phyloP scores from a whole-genome alignment of 1,140 invertebrate genomes.

The Vanessa atalanta region DNA sequence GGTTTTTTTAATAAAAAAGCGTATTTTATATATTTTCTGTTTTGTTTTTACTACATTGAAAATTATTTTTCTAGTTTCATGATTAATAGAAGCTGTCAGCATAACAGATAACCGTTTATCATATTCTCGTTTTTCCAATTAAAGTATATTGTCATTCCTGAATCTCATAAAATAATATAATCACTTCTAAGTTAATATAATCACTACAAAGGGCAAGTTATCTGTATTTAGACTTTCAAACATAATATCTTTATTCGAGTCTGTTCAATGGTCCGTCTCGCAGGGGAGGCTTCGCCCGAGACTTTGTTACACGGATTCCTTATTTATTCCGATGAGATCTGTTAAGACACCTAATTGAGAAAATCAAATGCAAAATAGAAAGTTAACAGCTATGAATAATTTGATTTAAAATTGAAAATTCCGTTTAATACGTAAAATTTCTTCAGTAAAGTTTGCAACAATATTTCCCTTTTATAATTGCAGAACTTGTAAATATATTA shows the following conservation, averaged over 20 bases:
- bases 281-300: conserved; percentile 11
- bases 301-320: conserved; percentile 23
- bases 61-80: neutral
- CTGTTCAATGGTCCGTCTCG: conserved; percentile 42
- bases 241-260: conserved; percentile 28
- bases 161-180: neutral
- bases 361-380: conserved; percentile 25
- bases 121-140: too few species aligned
- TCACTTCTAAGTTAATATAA: neutral
- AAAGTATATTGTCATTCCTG: neutral
- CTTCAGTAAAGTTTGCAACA: conserved; percentile 14
- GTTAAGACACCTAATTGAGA: conserved; percentile 31
- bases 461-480: neutral
- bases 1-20: neutral
- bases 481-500: too few species aligned
- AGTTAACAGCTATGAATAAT: conserved; percentile 22
- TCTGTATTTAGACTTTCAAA: conserved; percentile 14
- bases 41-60: neutral
- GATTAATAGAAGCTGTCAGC: too few species aligned
- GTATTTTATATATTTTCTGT: neutral
- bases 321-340: conserved; percentile 30
- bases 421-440: conserved; percentile 17
- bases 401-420: conserved; percentile 16
- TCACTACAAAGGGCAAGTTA: neutral
- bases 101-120: too few species aligned